Conservation (phyloP, 2,113 vertebrate species). For the Neopipo cinnamomea region DNA sequence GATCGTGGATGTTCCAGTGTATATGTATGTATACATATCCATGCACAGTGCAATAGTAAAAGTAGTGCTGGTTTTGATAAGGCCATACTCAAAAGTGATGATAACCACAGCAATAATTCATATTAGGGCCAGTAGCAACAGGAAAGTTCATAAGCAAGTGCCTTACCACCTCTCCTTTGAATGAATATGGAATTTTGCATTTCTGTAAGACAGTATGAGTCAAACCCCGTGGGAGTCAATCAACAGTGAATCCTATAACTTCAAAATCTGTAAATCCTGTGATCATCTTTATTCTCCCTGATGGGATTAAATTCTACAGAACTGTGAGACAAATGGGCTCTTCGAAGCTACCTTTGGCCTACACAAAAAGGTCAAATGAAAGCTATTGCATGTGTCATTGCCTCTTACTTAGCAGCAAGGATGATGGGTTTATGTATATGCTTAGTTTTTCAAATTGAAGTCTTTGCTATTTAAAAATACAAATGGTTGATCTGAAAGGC, state of each 20-base stretch:
- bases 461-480: background rate
- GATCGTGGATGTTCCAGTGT: background rate
- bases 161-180: slow-evolving; percentile 3
- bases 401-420: background rate
- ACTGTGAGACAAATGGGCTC: background rate
- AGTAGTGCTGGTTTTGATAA: background rate
- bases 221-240: background rate
- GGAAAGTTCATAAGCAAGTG: background rate
- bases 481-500: background rate
- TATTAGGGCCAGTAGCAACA: background rate
- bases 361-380: background rate
- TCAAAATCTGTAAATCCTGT: background rate
- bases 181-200: background rate
- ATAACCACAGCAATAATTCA: slow-evolving; percentile 30
- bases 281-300: background rate
- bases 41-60: background rate
- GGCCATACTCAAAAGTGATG: background rate
- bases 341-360: background rate
- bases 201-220: background rate
- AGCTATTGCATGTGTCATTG: background rate
- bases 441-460: background rate
- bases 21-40: background rate
- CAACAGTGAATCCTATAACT: background rate
- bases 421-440: background rate
- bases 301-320: background rate